Evolutionary conservation across 1,140 invertebrate genomes (phyloP).

Genomic region (Coptotermes formosanus): DNA sequence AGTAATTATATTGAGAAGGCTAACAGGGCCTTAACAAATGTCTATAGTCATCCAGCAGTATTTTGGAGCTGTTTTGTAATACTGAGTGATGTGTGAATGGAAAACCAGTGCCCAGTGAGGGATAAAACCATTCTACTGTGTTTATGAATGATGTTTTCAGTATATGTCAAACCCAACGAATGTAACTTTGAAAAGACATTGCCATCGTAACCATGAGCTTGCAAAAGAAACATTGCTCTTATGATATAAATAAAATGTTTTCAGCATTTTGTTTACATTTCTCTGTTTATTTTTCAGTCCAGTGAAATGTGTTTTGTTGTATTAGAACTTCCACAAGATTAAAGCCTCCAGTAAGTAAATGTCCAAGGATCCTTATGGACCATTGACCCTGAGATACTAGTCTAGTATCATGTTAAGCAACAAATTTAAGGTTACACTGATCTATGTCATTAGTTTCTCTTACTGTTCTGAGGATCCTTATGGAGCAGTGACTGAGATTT

Average conservation of each 20-base stretch:
- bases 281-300: not conserved
- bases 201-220: not conserved
- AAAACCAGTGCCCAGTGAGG: not conserved
- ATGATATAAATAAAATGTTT: constrained; percentile 6
- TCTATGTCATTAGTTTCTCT: too few relatives aligned
- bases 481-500: too few relatives aligned
- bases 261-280: not conserved
- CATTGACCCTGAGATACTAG: too few relatives aligned
- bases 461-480: too few relatives aligned
- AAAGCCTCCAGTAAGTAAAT: too few relatives aligned
- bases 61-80: not conserved
- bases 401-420: too few relatives aligned
- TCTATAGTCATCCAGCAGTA: constrained; percentile 1
- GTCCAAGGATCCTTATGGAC: too few relatives aligned
- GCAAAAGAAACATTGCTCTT: constrained; percentile 15
- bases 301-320: not conserved
- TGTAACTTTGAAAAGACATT: constrained; percentile 7
- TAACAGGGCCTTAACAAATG: not conserved
- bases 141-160: not conserved
- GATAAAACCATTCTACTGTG: not conserved
- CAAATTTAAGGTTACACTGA: too few relatives aligned
- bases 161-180: not conserved
- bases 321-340: too few relatives aligned
- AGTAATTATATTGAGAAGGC: not conserved
- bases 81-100: not conserved